These are phyloP conservation scores for Noctua janthe DNA, from an alignment of 2,888 invertebrate species.

Conservation along the genomic window DNA sequence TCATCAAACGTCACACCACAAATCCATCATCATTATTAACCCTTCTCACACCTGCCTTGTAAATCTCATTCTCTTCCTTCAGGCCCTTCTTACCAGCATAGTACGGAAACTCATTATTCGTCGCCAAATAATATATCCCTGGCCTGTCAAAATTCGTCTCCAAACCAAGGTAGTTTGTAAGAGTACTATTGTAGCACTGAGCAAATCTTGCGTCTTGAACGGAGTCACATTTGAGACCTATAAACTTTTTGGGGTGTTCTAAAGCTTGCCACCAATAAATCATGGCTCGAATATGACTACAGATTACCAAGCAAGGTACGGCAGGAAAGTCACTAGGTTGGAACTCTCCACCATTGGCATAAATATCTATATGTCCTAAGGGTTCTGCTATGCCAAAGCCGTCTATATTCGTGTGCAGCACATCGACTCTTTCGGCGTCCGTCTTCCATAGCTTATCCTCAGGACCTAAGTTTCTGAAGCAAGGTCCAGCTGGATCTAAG, in stretches of 20 bases:
- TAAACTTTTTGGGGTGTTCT: conserved; percentile 85
- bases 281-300: conserved; percentile 80
- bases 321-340: conserved; percentile 83
- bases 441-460: conserved; percentile 74
- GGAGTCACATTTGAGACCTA: conserved; percentile 79
- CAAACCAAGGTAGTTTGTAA: conserved; percentile 79
- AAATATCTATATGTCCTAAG: conserved; percentile 84
- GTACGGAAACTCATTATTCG: conserved; percentile 84
- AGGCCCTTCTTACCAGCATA: conserved; percentile 81
- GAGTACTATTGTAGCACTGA: conserved; percentile 80
- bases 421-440: conserved; percentile 80
- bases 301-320: conserved; percentile 82
- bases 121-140: conserved; percentile 83
- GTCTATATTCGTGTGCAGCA: conserved; percentile 86
- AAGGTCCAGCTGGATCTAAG: conserved; percentile 86
- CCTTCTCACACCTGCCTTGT: conserved; percentile 71
- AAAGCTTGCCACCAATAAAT: conserved; percentile 86
- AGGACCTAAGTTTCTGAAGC: conserved; percentile 77
- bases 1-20: conserved; percentile 55
- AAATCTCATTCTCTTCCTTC: conserved; percentile 82
- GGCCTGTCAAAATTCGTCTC: conserved; percentile 80
- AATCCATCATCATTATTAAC: conserved; percentile 82
- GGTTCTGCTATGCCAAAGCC: conserved; percentile 86
- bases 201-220: conserved; percentile 84
- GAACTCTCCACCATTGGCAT: conserved; percentile 86